A percentile compares a stretch with the other conserved stretches of the same genome.
Conservation (phyloP, 2,888 invertebrate genomes). For the Catotricha subobsoleta region DNA sequence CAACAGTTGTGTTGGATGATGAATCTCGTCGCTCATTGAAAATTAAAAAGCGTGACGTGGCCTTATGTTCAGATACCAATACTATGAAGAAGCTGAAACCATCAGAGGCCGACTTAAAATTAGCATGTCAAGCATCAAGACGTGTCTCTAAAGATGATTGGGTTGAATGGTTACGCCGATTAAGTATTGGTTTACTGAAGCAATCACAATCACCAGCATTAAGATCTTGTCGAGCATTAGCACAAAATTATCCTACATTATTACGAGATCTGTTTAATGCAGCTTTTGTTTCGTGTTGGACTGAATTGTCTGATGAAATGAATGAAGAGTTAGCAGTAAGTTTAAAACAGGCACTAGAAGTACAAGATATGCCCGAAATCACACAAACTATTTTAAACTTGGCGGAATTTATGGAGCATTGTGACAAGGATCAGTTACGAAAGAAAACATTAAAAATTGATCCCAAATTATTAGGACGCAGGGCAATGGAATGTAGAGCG, state of each 20-base stretch:
- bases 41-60: constrained; percentile 53
- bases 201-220: constrained; percentile 92
- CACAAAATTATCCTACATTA: constrained; percentile 89
- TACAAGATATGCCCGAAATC: constrained; percentile 87
- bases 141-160: constrained; percentile 96
- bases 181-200: constrained; percentile 84
- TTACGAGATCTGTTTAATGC: constrained; percentile 94
- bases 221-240: constrained; percentile 77
- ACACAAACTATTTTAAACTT: constrained; percentile 92
- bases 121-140: constrained; percentile 81
- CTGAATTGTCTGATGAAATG: constrained; percentile 61
- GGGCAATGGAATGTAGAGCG: constrained; percentile 85
- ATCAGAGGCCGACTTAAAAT: constrained; percentile 64
- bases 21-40: constrained; percentile 47
- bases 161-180: constrained; percentile 87
- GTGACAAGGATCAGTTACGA: constrained; percentile 56
- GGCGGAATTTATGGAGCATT: constrained; percentile 99
- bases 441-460: constrained; percentile 62
- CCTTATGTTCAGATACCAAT: constrained; percentile 46
- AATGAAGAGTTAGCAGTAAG: constrained; percentile 73
- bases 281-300: constrained; percentile 98
- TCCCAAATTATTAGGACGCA: constrained; percentile 68
- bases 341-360: constrained; percentile 73
- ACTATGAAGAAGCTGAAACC: constrained; percentile 68
- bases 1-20: constrained; percentile 56